A percentile compares a stretch with the other conserved stretches of the same genome.
phyloP scores from a whole-genome alignment of 2,888 invertebrate species.

The Galeruca laticollis region DNA sequence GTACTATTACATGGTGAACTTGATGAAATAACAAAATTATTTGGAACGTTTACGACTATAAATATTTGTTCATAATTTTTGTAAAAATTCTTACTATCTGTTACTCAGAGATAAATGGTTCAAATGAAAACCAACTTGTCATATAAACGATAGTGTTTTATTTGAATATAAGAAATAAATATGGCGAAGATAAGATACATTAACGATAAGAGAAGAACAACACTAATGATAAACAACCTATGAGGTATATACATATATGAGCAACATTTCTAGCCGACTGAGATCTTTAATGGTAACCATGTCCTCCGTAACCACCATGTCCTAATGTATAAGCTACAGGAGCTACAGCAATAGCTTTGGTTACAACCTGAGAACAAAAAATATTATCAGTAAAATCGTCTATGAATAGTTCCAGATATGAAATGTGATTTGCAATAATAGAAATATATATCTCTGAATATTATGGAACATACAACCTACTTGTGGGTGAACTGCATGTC shows the following conservation, averaged over 20 bases:
- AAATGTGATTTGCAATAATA: too few relatives aligned
- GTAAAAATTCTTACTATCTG: too few relatives aligned
- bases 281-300: conserved; percentile 40
- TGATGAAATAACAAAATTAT: too few relatives aligned
- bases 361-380: conserved; percentile 61
- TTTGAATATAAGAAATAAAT: conserved; percentile 47
- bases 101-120: neutral
- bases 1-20: too few relatives aligned
- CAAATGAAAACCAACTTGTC: conserved; percentile 21
- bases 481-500: conserved; percentile 52
- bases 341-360: conserved; percentile 43
- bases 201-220: conserved; percentile 40
- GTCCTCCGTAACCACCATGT: conserved; percentile 38
- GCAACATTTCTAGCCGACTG: conserved; percentile 38
- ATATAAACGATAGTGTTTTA: conserved; percentile 44
- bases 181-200: conserved; percentile 45
- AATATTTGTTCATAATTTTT: too few relatives aligned
- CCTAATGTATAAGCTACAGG: conserved; percentile 41
- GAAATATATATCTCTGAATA: too few relatives aligned
- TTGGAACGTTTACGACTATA: too few relatives aligned
- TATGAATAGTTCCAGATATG: too few relatives aligned
- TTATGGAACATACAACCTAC: neutral
- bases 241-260: conserved; percentile 50
- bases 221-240: conserved; percentile 42
- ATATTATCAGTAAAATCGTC: too few relatives aligned